These are phyloP conservation scores for Cochlearius cochlearius DNA, from an alignment of 2,113 vertebrate genomes.

Conservation along the genomic window DNA sequence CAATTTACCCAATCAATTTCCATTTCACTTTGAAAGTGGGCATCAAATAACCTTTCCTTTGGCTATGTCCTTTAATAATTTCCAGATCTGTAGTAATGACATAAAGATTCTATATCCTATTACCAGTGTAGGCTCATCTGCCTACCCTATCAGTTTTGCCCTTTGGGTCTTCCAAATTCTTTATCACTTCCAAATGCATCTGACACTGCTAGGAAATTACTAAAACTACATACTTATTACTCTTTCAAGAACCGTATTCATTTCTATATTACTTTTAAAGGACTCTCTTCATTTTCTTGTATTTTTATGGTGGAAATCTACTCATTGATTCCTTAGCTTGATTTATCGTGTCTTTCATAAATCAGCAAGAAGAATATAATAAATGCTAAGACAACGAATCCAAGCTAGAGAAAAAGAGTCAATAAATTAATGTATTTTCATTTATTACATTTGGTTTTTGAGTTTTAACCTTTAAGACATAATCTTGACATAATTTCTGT, in stretches of 20 bases:
- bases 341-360: not conserved
- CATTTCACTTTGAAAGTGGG: not conserved
- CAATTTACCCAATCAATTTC: not conserved
- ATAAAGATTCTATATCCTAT: not conserved
- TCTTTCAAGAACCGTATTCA: not conserved
- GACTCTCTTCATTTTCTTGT: fast-evolving
- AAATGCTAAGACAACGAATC: not conserved
- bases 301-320: not conserved
- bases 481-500: not conserved
- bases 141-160: not conserved
- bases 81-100: not conserved
- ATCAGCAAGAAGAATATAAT: not conserved
- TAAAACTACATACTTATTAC: not conserved
- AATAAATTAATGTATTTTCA: not conserved
- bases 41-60: not conserved
- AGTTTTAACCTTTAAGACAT: not conserved
- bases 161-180: not conserved
- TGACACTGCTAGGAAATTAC: not conserved
- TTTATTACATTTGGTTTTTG: not conserved
- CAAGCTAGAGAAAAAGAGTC: not conserved
- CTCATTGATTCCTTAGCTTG: not conserved
- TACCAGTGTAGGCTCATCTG: not conserved
- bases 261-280: not conserved
- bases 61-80: not conserved
- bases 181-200: not conserved